Evolutionary conservation across 2,113 vertebrate species (phyloP).

Genomic region (Tinamus guttatus): DNA sequence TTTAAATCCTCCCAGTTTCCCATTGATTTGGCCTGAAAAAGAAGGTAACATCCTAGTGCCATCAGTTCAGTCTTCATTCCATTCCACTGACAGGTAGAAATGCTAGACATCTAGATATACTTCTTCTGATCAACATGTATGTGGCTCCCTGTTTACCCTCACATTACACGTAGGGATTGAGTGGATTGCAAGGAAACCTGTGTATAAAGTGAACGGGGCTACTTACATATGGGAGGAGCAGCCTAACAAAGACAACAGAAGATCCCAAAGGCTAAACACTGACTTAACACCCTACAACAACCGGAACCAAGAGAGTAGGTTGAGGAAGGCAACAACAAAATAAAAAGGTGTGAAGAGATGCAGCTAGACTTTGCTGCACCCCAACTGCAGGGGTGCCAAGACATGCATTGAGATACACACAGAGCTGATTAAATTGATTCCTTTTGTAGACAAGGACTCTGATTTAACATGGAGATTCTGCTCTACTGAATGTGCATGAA

Average conservation of each 20-base stretch:
- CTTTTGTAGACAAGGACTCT: not conserved
- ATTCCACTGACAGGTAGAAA: not conserved
- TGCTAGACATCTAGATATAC: not conserved
- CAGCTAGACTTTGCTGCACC: not conserved
- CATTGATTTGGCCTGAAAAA: not conserved
- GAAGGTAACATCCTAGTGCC: not conserved
- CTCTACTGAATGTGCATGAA: not conserved
- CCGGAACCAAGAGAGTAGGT: not conserved
- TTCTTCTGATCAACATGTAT: not conserved
- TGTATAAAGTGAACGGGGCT: not conserved
- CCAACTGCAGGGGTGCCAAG: not conserved
- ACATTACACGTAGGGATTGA: accelerated
- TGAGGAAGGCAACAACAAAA: not conserved
- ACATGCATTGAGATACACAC: accelerated
- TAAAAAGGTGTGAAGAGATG: not conserved
- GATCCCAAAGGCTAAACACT: not conserved
- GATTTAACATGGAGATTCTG: not conserved
- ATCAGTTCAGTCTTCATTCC: not conserved
- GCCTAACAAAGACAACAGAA: not conserved
- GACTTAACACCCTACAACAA: not conserved
- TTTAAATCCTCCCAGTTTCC: not conserved
- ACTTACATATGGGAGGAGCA: not conserved
- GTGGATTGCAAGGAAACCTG: not conserved
- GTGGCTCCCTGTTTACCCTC: not conserved
- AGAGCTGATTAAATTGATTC: not conserved